phyloP scores from a whole-genome alignment of 2,113 vertebrate species.

The Rhinogobius similis region DNA sequence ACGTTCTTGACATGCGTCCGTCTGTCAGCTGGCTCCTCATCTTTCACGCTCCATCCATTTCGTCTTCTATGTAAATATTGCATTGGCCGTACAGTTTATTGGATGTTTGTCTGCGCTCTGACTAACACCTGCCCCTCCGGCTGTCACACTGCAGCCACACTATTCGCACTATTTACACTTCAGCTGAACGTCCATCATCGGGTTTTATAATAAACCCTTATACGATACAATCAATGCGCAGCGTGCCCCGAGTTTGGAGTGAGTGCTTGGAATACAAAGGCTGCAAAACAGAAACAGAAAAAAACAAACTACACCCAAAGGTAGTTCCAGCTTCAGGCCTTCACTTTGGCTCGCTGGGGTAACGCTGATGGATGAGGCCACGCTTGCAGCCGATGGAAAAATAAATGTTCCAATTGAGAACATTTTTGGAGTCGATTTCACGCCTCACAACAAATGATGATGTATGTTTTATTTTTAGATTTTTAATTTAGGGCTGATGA shows the following conservation, averaged over 20 bases:
- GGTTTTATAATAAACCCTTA: constrained; percentile 1
- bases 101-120: constrained; percentile 19
- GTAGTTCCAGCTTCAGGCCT: constrained; percentile 14
- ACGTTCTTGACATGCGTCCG: neutral
- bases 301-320: neutral
- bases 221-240: neutral
- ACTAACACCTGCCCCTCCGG: constrained; percentile 32
- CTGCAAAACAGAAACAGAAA: neutral
- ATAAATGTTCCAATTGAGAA: constrained; percentile 37
- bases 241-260: too few species aligned
- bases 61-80: constrained; percentile 31
- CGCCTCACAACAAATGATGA: constrained; percentile 47
- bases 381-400: constrained; percentile 34
- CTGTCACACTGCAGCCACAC: neutral
- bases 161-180: constrained; percentile 11
- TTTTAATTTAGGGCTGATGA: constrained; percentile 34
- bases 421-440: constrained; percentile 59
- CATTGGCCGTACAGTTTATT: constrained; percentile 17
- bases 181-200: constrained; percentile 27
- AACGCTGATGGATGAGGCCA: constrained; percentile 47
- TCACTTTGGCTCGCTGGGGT: constrained; percentile 16
- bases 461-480: constrained; percentile 46
- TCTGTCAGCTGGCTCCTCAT: constrained; percentile 24
- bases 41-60: constrained; percentile 16
- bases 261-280: neutral